Evolutionary conservation across 1,140 invertebrate species (phyloP).

Genomic region (Bicyclus anynana): DNA sequence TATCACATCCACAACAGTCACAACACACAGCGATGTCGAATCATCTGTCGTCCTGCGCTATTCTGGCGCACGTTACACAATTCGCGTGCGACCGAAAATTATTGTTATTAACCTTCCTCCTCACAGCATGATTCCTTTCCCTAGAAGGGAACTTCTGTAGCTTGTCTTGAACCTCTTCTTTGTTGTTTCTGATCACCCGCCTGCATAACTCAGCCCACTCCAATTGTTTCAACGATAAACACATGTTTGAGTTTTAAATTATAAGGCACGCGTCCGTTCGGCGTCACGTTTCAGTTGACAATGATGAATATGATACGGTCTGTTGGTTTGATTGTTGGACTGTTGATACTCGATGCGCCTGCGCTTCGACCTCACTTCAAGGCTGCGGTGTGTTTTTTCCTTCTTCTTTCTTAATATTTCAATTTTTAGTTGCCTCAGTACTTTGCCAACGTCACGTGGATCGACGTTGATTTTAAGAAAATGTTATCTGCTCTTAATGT

Average conservation of each 20-base stretch:
- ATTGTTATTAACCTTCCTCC: constrained; percentile 71
- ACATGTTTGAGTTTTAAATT: constrained; percentile 41
- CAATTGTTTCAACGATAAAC: constrained; percentile 61
- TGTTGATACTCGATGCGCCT: constrained; percentile 31
- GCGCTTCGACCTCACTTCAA: constrained; percentile 45
- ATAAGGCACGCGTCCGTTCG: constrained; percentile 34
- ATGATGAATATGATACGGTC: constrained; percentile 27
- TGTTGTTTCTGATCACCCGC: constrained; percentile 40
- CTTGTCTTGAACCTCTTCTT: constrained; percentile 72
- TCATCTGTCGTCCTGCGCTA: constrained; percentile 40
- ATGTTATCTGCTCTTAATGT: no score
- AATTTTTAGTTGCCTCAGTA: neutral
- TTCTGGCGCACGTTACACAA: constrained; percentile 54
- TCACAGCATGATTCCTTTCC: constrained; percentile 82
- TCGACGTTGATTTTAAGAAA: no score
- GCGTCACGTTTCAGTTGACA: constrained; percentile 35
- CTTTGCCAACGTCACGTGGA: constrained; percentile 3
- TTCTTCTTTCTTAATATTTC: constrained; percentile 17
- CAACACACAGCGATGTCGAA: neutral
- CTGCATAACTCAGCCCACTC: constrained; percentile 61
- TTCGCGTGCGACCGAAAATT: constrained; percentile 56
- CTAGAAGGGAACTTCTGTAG: constrained; percentile 82
- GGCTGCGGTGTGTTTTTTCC: constrained; percentile 47
- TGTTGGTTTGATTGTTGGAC: constrained; percentile 2
- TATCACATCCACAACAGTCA: neutral